Percentiles rank a stretch among this genome's conserved stretches.
These are phyloP conservation scores for Stenopsyche tienmushanensis DNA, from an alignment of 1,140 invertebrate genomes.

Conservation along the genomic window DNA sequence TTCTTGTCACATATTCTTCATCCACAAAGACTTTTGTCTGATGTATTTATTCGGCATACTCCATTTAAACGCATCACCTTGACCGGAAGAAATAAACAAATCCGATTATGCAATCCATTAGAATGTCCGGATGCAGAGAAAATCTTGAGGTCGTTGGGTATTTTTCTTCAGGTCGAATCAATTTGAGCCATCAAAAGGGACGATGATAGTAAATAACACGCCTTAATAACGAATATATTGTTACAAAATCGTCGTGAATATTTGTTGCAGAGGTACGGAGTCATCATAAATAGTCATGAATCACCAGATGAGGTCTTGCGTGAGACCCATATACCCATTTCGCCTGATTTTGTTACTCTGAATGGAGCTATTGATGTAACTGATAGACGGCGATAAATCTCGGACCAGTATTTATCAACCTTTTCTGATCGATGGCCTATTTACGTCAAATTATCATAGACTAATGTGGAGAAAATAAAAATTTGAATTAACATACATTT, in stretches of 20 bases:
- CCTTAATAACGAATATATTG: neutral
- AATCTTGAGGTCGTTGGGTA: neutral
- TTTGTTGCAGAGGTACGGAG: neutral
- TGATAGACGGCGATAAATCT: slow-evolving; percentile 24
- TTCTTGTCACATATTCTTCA: neutral
- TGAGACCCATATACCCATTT: slow-evolving; percentile 18
- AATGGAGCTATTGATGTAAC: slow-evolving; percentile 20
- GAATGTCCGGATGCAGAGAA: neutral
- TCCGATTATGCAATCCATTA: neutral
- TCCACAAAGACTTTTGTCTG: neutral
- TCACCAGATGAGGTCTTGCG: slow-evolving; percentile 19
- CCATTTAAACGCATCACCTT: neutral
- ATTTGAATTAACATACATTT: too few relatives aligned
- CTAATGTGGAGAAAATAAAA: too few relatives aligned
- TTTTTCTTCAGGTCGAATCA: neutral
- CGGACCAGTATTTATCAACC: neutral
- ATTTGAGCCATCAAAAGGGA: neutral
- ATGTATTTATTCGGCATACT: neutral
- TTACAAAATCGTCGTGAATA: too few relatives aligned
- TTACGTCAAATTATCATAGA: neutral
- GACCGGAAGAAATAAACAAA: too few relatives aligned
- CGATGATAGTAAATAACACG: neutral
- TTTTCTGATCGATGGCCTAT: slow-evolving; percentile 6
- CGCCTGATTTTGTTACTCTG: slow-evolving; percentile 14
- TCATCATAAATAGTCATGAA: slow-evolving; percentile 26